Evolutionary conservation across 2,888 invertebrate genomes (phyloP).

Genomic region (Lithosia quadra): DNA sequence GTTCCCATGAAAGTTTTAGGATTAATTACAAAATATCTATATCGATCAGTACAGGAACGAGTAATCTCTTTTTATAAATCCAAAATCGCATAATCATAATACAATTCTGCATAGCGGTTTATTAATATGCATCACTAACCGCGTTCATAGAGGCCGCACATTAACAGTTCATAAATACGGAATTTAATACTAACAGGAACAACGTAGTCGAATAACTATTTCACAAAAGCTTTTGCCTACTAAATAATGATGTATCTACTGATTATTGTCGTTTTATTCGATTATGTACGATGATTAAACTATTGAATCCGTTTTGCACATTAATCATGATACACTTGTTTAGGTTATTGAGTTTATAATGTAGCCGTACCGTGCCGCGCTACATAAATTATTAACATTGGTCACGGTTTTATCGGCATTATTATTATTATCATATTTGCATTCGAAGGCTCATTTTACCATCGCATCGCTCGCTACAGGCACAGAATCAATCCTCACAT

Average conservation of each 20-base stretch:
- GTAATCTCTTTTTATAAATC: no score
- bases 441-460: no score
- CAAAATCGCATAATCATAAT: no score
- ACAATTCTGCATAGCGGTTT: background rate
- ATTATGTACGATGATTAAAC: constrained; percentile 31
- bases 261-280: constrained; percentile 34
- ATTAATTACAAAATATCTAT: no score
- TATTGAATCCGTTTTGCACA: constrained; percentile 21
- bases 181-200: constrained; percentile 42
- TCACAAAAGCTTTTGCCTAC: constrained; percentile 41
- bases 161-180: constrained; percentile 33
- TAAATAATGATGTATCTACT: constrained; percentile 10
- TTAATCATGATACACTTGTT: constrained; percentile 14
- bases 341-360: background rate
- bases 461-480: no score
- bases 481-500: no score
- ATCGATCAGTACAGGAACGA: no score
- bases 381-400: background rate
- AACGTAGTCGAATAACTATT: constrained; percentile 46
- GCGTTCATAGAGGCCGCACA: constrained; percentile 22
- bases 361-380: no score
- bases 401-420: background rate
- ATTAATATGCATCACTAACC: background rate
- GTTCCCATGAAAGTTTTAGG: no score
- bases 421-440: background rate